These are phyloP conservation scores for Tortricodes alternella DNA, from an alignment of 2,888 invertebrate species.

Conservation along the genomic window DNA sequence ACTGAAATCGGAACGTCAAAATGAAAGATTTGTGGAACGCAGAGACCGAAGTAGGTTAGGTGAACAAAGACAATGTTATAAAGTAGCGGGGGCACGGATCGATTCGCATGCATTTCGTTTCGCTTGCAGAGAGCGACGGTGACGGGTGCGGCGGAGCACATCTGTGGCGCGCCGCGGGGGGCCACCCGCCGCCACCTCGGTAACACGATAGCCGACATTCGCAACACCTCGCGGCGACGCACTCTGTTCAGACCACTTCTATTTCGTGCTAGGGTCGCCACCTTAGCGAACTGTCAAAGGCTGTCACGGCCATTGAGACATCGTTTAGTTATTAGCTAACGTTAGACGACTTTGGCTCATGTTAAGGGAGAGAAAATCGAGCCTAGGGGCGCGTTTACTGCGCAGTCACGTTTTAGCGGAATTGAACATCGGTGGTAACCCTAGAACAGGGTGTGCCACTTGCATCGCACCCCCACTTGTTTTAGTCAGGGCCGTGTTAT, in stretches of 20 bases:
- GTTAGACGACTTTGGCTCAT: no score
- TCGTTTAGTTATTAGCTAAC: no score
- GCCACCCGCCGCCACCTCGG: slow-evolving; percentile 43
- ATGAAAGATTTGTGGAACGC: slow-evolving; percentile 24
- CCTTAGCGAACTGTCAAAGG: neutral
- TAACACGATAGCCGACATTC: slow-evolving; percentile 74
- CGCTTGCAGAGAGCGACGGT: slow-evolving; percentile 42
- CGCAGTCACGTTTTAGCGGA: neutral
- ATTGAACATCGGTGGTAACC: slow-evolving; percentile 38
- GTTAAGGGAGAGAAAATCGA: no score
- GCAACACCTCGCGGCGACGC: slow-evolving; percentile 77
- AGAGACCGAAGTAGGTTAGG: slow-evolving; percentile 70
- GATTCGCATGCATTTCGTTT: slow-evolving; percentile 76
- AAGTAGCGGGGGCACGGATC: slow-evolving; percentile 65
- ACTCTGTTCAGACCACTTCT: slow-evolving; percentile 67
- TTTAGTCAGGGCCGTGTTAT: slow-evolving; percentile 77
- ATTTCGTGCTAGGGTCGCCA: slow-evolving; percentile 55
- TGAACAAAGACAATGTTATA: slow-evolving; percentile 75
- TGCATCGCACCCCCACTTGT: slow-evolving; percentile 80
- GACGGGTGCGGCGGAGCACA: slow-evolving; percentile 45
- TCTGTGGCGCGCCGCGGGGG: slow-evolving; percentile 68
- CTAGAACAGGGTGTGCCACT: slow-evolving; percentile 61
- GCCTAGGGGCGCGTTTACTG: neutral
- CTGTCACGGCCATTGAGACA: no score
- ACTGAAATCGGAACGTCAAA: slow-evolving; percentile 33